Evolutionary conservation across 2,797 vertebrate genomes (phyloP).

Genomic region (Triplophysa bombifrons): DNA sequence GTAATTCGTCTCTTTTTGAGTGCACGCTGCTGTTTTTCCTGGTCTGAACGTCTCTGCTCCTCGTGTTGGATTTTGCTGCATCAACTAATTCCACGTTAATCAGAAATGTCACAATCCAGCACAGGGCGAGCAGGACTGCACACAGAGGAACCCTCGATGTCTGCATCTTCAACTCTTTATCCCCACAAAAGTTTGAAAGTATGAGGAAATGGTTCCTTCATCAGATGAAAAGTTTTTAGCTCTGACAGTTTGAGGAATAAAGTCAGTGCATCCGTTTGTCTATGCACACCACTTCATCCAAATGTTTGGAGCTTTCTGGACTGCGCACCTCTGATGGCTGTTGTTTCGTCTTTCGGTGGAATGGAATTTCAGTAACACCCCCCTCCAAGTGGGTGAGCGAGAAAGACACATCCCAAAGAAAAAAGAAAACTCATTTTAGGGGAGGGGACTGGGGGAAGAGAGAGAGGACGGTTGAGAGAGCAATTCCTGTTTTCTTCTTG

Average conservation of each 20-base stretch:
- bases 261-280: not conserved
- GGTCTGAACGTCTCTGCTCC: constrained; percentile 25
- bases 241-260: not conserved
- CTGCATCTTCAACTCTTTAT: constrained; percentile 40
- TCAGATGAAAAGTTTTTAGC: not conserved
- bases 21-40: not conserved
- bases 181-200: not conserved
- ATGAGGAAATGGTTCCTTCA: too few relatives aligned
- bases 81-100: constrained; percentile 21
- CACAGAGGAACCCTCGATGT: constrained; percentile 23
- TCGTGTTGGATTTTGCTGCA: constrained; percentile 29
- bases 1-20: constrained; percentile 36
- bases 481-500: too few relatives aligned
- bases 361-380: constrained; percentile 57
- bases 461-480: not conserved
- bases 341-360: constrained; percentile 46
- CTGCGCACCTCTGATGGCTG: constrained; percentile 30
- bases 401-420: constrained; percentile 50
- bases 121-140: constrained; percentile 49
- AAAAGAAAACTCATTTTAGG: constrained; percentile 54
- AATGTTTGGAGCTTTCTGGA: constrained; percentile 8
- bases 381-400: constrained; percentile 53
- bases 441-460: constrained; percentile 51
- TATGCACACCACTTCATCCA: constrained; percentile 4
- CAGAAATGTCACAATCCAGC: constrained; percentile 48